Base-by-base conservation (phyloP, 2,113 vertebrate species). In the Calypte anna region DNA sequence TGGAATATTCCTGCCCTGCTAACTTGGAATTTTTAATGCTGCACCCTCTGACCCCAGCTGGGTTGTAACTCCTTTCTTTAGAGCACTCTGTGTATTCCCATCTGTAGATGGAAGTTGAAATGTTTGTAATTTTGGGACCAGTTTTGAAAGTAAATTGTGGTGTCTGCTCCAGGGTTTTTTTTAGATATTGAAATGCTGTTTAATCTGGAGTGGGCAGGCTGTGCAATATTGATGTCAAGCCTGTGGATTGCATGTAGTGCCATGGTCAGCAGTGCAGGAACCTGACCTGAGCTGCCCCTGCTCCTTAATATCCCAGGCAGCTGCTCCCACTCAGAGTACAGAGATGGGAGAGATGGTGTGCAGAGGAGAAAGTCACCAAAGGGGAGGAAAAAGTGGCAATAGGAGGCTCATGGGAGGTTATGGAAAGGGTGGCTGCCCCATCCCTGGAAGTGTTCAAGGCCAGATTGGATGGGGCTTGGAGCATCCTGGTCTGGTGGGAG, bases 151-250 rank as follows among this genome's bases (percentile, higher is more conserved):
- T 14, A 63, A 70, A 59, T 4, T 9, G 3, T 14, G 9, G 22
- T 18, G 4, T 24, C 4, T 36, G 28, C 21, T 46, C 0, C 2
- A 83, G n/a, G n/a, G 8, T 38, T 12, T n/a, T 17, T 43, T 82
- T 67, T 46, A 72, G 40, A 1, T 44, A 6, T 18, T 68, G 19
- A 43, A 91, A 8, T 27, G 28, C 53, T 48, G 48, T 53, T 54
- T 30, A n/a, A 31, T n/a, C 38, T 79, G 20, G 44, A 67, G 9
- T 14, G 18, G 43, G 21, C 38, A 40, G 40, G 40, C 53, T 15
- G 33, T 58, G 20, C 40, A 59, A 2, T 59, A 7, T 40, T 16
- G 33, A 7, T 8, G 25, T 16, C 43, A 67, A 27, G 48, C 43
- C 59, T 18, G 1, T 5, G 83, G 59, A 28, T 5, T 27, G 12